phyloP scores from a whole-genome alignment of 1,140 invertebrate species.

The Hyphantria cunea region DNA sequence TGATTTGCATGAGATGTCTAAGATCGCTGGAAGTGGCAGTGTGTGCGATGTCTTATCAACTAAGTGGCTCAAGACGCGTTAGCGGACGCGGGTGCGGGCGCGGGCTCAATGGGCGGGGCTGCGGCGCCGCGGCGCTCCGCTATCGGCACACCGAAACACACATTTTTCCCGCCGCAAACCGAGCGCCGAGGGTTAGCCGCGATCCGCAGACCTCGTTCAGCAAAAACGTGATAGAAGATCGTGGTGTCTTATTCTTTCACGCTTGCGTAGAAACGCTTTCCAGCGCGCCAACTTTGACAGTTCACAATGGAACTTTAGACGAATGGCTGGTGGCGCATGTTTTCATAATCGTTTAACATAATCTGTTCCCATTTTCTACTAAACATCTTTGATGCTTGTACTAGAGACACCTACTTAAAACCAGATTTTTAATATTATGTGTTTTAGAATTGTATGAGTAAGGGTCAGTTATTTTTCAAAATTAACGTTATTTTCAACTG shows the following conservation, averaged over 20 bases:
- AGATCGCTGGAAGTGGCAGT: conserved; percentile 38
- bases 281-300: conserved; percentile 71
- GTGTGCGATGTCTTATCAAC: conserved; percentile 73
- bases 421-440: too few relatives aligned
- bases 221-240: conserved; percentile 51
- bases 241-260: conserved; percentile 37
- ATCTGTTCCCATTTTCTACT: neutral
- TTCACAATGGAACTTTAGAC: conserved; percentile 35
- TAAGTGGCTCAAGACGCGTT: conserved; percentile 81
- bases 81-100: conserved; percentile 59
- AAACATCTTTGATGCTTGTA: neutral
- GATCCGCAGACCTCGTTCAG: conserved; percentile 75
- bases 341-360: neutral
- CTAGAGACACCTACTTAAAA: too few relatives aligned
- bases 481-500: too few relatives aligned
- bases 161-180: conserved; percentile 80
- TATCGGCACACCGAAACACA: conserved; percentile 80
- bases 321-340: conserved; percentile 1
- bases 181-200: conserved; percentile 79
- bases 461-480: too few relatives aligned
- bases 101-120: conserved; percentile 54
- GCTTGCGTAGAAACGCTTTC: conserved; percentile 49
- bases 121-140: conserved; percentile 70
- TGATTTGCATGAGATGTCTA: neutral
- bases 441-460: too few relatives aligned